Evolutionary conservation across 2,888 invertebrate genomes (phyloP).

Genomic region (Elysia crispata): DNA sequence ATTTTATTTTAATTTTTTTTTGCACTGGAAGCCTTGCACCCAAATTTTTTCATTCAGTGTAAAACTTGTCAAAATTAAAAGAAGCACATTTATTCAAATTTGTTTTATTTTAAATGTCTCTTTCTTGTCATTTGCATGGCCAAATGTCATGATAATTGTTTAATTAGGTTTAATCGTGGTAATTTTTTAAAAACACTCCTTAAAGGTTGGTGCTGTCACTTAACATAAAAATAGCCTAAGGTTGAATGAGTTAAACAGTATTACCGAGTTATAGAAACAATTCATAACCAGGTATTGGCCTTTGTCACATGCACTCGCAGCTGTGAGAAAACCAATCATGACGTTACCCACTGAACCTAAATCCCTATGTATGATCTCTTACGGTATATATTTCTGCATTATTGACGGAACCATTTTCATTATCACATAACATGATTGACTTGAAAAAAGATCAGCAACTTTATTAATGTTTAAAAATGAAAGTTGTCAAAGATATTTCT

Average conservation of each 20-base stretch:
- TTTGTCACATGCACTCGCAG: conserved; percentile 25
- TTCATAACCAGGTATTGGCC: conserved; percentile 44
- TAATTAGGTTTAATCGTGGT: too few species aligned
- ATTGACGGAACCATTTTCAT: conserved; percentile 34
- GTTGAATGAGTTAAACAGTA: too few species aligned
- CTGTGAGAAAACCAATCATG: conserved; percentile 44
- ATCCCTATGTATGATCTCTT: neutral
- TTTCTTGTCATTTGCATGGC: conserved; percentile 30
- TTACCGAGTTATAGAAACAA: conserved; percentile 48
- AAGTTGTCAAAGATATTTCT: neutral
- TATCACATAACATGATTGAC: conserved; percentile 41
- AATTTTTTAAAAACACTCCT: neutral
- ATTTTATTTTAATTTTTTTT: neutral
- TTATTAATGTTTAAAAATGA: neutral
- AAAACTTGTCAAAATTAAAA: too few species aligned
- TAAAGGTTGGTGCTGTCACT: too few species aligned
- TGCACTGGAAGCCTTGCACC: neutral
- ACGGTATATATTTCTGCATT: conserved; percentile 44
- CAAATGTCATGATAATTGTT: too few species aligned
- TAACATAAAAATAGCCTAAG: too few species aligned
- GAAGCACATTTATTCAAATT: too few species aligned
- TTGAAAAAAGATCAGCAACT: conserved; percentile 1
- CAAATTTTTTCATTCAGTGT: conserved; percentile 33
- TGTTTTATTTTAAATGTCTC: conserved; percentile 27
- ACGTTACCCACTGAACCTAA: conserved; percentile 41